Evolutionary conservation across 1,140 invertebrate species (phyloP), one percentile per base, ranked within the genome.

Genomic region (Zaprionus capensis): DNA sequence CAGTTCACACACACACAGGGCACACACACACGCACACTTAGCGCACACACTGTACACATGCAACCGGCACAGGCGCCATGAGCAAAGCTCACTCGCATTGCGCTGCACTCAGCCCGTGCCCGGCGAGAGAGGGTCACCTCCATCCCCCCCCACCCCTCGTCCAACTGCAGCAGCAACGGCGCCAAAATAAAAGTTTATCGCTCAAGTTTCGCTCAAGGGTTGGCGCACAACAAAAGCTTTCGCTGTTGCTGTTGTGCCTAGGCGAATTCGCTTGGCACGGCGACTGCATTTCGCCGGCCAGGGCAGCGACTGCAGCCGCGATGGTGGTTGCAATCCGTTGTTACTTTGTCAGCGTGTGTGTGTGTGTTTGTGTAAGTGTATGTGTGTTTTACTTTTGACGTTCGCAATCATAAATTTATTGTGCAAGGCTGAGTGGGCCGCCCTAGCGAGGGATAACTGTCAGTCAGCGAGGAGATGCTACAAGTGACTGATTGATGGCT

Each of bases 401-500:
- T 44, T 66, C 85, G 75, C 85, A 88, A 88, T 85, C 84, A 76
- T 70, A 72, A 90, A 88, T 72, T 80, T 85, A 88, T 88, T 88
- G 85, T 78, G 85, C 79, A 76, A 88, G 85, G 85, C 76, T 81
- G 61, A 57, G 44, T 17, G 34, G 65, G 22, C 36, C 31, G 12
- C 36, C 38, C 22, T 68, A 26, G 38, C 44, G n/a, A 41, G 46
- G 17, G 20, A 38, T 38, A 38, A 14, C 24, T 59, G 64, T 58
- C 46, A 36, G 57, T 15, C 31, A 34, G 17, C 3, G 58, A 38
- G 38, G 34, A 20, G 28, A 65, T 49, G 72, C 66, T 59, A 75
- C 66, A 74, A 69, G 66, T 57, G 58, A 34, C 31, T 57, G 51
- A 62, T 63, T 58, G 57, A 69, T 44, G 71, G 28, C 24, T 34